Base-by-base conservation (phyloP, 2,113 vertebrate species). In the Budorcas taxicolor region DNA sequence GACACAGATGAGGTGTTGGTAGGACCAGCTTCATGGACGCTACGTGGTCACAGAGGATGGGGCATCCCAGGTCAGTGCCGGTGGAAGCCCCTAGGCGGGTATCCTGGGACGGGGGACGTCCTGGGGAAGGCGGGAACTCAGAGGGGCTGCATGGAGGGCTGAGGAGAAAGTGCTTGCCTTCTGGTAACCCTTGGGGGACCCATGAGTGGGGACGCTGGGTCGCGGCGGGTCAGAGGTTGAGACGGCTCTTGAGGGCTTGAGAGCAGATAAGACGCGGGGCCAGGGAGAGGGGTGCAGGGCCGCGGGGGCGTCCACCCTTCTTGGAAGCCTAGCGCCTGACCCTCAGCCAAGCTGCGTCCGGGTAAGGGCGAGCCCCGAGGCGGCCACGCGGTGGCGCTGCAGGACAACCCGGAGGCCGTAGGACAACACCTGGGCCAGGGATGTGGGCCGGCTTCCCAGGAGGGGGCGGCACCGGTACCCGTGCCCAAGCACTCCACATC, bases 201-300 rank as follows among this genome's bases (percentile, higher is more conserved):
- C 2, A 62, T 85, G 47, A 92, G n/a, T 29, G 87, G 8, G 10
- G 55, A 16, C 29, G 7, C 81, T 0, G 45, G 21, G 29, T 45
- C 3, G 55, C n/a, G 40, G 78, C 33, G 25, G 47, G 25, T 27
- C n/a, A 98, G 98, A 98, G 98, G 98, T 97, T 96, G 84, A 45
- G 90, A 40, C 93, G 97, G 97, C 97, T 94, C 71, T 92, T 47
- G 15, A 96, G 91, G 96, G 97, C 94, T 94, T 96, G 60, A 50
- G 97, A 98, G 97, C 98, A 12, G 25, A 50, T 16, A 27, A 52
- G 33, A 33, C 9, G 9, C 1, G 58, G 57, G 23, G 17, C 5
- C 16, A 1, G 0, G 87, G 12, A 33, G 10, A 10, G 4, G 64
- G 53, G 17, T 2, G 33, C 53, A 6, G 5, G 19, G 58, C 9